Evolutionary conservation across 2,113 vertebrate genomes (phyloP).

Genomic region (Tupaia tana): DNA sequence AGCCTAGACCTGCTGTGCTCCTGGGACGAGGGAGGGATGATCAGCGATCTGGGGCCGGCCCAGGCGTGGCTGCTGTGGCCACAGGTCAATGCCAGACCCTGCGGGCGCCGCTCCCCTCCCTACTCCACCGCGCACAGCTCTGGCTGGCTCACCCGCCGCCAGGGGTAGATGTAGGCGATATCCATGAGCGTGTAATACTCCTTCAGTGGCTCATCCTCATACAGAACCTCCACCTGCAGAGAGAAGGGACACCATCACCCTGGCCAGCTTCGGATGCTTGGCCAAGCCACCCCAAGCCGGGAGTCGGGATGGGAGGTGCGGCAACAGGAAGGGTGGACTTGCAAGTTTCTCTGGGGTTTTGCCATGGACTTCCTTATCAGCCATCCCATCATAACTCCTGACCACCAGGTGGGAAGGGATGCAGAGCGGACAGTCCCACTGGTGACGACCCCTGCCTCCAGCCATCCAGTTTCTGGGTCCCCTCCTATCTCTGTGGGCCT

Average conservation of each 20-base stretch:
- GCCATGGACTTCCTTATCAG: background rate
- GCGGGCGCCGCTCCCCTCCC: background rate
- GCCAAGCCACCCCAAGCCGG: background rate
- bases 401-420: background rate
- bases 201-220: slow-evolving; percentile 94
- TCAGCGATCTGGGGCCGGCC: background rate
- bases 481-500: background rate
- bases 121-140: rapidly evolving
- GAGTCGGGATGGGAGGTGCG: background rate
- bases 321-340: background rate
- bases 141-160: slow-evolving; percentile 89
- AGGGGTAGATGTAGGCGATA: slow-evolving; percentile 96
- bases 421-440: background rate
- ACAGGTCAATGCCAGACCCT: background rate
- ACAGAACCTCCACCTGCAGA: slow-evolving; percentile 94
- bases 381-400: background rate
- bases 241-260: background rate
- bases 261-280: background rate
- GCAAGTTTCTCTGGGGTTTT: background rate
- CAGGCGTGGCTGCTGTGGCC: background rate
- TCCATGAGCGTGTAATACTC: slow-evolving; percentile 98
- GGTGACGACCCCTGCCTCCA: background rate
- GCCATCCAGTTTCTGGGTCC: background rate
- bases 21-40: background rate
- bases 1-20: background rate